Base-by-base conservation (phyloP, 2,113 vertebrate genomes). In the Pomatostomus ruficeps region DNA sequence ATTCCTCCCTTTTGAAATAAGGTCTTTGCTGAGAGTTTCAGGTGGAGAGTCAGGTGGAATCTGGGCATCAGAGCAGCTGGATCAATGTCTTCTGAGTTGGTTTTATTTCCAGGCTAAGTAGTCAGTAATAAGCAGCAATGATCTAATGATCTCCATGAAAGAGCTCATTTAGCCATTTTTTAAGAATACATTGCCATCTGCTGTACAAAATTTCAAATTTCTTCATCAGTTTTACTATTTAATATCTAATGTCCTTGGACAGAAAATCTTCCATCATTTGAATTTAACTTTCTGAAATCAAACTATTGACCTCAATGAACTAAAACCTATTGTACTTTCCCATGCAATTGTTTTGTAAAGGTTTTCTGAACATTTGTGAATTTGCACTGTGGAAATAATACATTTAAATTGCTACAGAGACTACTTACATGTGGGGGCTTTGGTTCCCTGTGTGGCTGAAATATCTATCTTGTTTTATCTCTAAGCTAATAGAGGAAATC, bases 161-260 rank as follows among this genome's bases (percentile, higher is more conserved):
- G 4, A 3, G 12, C 62, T 73, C 2, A 29, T 48, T 58, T 71
- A 58, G 63, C 15, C 29, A 77, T 97, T 96, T 96, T 82, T 91
- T 93, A 92, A 89, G 93, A 97, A 94, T 93, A 96, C 36, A 96
- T 95, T 97, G 97, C 97, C 97, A 97, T 86, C 97, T 97, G 95
- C 89, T 97, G 96, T 97, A 83, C 95, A 97, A 86, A 65, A 79
- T 93, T 76, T 68, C 51, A 2, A 88, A 81, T 75, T 78, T 78
- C 23, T 74, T 42, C 78, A 51, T 61, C 59, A 33, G 35, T 48
- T 66, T 85, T 55, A 12, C 22, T 59, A 25, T 66, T 95, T 83
- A 42, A 95, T 88, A 75, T 25, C 38, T 59, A 36, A 63, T 20
- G 14, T 54, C 11, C 19, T 84, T 57, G 26, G 57, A 25, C n/a